These are phyloP conservation scores for Eudyptes chrysolophus DNA, from an alignment of 2,113 vertebrate genomes.

Conservation along the genomic window DNA sequence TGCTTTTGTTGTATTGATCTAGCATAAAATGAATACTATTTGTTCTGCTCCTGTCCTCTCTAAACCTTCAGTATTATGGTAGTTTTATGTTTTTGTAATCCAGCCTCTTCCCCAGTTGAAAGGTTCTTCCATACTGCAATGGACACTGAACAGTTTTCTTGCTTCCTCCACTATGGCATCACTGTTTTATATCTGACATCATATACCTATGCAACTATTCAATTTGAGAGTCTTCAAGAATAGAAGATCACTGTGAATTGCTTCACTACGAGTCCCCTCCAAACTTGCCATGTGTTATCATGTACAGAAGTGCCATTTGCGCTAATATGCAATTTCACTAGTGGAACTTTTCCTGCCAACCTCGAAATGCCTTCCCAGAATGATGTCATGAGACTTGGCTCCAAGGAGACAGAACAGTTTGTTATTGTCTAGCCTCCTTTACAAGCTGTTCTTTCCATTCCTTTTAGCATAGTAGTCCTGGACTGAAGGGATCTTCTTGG, in stretches of 20 bases:
- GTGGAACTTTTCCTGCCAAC: not conserved
- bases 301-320: not conserved
- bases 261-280: not conserved
- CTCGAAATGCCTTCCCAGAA: not conserved
- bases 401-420: not conserved
- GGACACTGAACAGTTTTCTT: not conserved
- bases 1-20: not conserved
- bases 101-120: not conserved
- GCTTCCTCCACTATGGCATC: not conserved
- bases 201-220: not conserved
- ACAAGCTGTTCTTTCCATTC: not conserved
- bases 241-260: not conserved
- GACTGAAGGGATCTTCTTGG: not conserved
- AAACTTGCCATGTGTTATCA: not conserved
- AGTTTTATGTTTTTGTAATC: not conserved
- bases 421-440: not conserved
- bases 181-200: not conserved
- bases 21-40: not conserved
- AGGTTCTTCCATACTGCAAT: not conserved
- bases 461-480: not conserved
- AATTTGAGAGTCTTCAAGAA: not conserved
- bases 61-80: not conserved
- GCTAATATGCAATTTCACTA: not conserved
- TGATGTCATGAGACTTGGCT: slow-evolving; percentile 12
- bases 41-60: not conserved